These are phyloP conservation scores for Poeciliopsis infans DNA, from an alignment of 2,797 vertebrate genomes.

Conservation along the genomic window DNA sequence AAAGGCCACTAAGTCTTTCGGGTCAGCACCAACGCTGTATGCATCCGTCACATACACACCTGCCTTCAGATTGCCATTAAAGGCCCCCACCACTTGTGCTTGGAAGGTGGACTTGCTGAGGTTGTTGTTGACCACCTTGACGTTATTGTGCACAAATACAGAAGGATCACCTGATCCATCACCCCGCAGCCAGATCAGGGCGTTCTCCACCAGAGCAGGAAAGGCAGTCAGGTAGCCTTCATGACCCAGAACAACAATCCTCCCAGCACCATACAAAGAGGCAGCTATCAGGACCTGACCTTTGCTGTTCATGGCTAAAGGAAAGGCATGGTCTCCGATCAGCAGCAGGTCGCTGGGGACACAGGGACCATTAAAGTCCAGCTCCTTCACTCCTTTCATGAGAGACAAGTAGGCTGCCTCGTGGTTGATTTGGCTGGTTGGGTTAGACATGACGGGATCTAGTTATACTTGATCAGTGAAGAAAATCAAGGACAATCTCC, in stretches of 20 bases:
- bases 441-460: slow-evolving; percentile 51
- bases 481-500: not conserved
- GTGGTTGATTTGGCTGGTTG: slow-evolving; percentile 8
- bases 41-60: slow-evolving; percentile 82
- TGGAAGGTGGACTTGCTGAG: slow-evolving; percentile 60
- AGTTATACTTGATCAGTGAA: not conserved
- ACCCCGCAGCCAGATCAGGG: slow-evolving; percentile 81
- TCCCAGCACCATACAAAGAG: slow-evolving; percentile 81
- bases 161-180: slow-evolving; percentile 39
- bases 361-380: slow-evolving; percentile 61
- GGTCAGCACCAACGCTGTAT: slow-evolving; percentile 63
- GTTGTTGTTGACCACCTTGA: slow-evolving; percentile 55
- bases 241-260: slow-evolving; percentile 82
- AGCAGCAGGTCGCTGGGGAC: slow-evolving; percentile 81
- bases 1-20: slow-evolving; percentile 74
- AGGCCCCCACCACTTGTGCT: slow-evolving; percentile 49
- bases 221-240: slow-evolving; percentile 77
- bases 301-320: slow-evolving; percentile 72
- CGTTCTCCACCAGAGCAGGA: slow-evolving; percentile 79
- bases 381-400: slow-evolving; percentile 72
- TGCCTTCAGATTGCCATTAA: slow-evolving; percentile 10
- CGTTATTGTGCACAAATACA: slow-evolving; percentile 63
- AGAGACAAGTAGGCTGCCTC: slow-evolving; percentile 67
- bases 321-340: slow-evolving; percentile 81
- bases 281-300: slow-evolving; percentile 85